Conservation (phyloP, 2,888 invertebrate species). For the Drosophila affinis region DNA sequence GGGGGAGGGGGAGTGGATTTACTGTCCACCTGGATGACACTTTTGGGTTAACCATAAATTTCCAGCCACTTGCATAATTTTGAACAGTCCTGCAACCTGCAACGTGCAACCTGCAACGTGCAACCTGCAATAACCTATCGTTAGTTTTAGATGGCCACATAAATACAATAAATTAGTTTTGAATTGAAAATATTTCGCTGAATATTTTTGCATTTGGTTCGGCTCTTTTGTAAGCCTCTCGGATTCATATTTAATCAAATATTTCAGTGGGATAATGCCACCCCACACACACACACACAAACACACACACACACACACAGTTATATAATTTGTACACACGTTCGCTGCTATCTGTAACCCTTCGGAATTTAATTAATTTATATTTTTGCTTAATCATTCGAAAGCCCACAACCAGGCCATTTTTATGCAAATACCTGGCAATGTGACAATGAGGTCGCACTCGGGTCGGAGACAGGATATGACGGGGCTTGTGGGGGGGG, state of each 20-base stretch:
- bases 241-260: constrained; percentile 33
- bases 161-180: constrained; percentile 42
- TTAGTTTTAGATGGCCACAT: background rate
- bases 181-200: constrained; percentile 17
- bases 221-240: background rate
- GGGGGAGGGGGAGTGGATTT: too few relatives aligned
- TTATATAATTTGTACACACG: background rate
- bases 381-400: constrained; percentile 27
- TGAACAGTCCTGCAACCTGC: background rate
- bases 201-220: background rate
- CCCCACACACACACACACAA: too few relatives aligned
- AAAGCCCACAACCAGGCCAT: constrained; percentile 10
- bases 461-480: background rate
- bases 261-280: background rate
- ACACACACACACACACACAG: too few relatives aligned
- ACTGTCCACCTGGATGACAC: background rate
- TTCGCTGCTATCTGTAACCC: background rate
- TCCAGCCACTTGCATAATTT: constrained; percentile 14
- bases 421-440: constrained; percentile 31
- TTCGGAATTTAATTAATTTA: constrained; percentile 38
- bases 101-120: too few relatives aligned
- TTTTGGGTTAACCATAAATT: constrained; percentile 38
- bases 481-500: background rate
- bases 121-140: background rate
- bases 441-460: constrained; percentile 29